A percentile compares a stretch with the other conserved stretches of the same genome.
These are phyloP conservation scores for Heliconius aoede DNA, from an alignment of 2,888 invertebrate genomes.

Conservation along the genomic window DNA sequence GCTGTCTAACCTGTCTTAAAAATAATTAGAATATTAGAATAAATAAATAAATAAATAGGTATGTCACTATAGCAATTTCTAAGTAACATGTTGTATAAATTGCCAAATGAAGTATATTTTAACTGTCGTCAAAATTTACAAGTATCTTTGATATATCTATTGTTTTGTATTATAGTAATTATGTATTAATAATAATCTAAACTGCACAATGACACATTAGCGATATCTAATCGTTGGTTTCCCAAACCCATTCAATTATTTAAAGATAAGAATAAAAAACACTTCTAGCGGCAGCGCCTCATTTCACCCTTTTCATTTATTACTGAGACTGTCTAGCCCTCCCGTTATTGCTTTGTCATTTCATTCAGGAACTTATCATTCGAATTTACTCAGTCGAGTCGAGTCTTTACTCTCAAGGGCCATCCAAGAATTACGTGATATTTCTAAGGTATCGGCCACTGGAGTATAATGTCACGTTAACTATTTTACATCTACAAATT, in stretches of 20 bases:
- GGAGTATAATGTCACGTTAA: no score
- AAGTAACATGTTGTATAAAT: constrained; percentile 11
- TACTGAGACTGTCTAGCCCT: constrained; percentile 60
- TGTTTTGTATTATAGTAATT: constrained; percentile 8
- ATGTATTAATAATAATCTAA: constrained; percentile 9
- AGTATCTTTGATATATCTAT: constrained; percentile 21
- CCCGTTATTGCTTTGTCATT: constrained; percentile 49
- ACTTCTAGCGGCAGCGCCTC: constrained; percentile 45
- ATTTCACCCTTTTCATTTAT: constrained; percentile 43
- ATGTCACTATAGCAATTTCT: constrained; percentile 11
- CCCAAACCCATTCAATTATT: background rate
- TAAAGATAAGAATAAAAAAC: constrained; percentile 6
- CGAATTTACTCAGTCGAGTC: constrained; percentile 28
- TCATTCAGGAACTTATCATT: constrained; percentile 35
- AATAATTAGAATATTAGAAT: constrained; percentile 13
- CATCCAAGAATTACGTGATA: background rate
- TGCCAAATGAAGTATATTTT: constrained; percentile 17
- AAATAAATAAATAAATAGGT: background rate
- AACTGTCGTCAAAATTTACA: background rate
- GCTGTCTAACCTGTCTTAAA: constrained; percentile 1
- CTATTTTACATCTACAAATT: background rate
- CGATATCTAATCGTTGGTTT: constrained; percentile 6
- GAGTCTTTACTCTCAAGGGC: no score
- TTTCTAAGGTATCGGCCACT: no score
- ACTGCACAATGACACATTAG: constrained; percentile 21